Conservation (phyloP, 2,113 vertebrate genomes). For the Struthio camelus region DNA sequence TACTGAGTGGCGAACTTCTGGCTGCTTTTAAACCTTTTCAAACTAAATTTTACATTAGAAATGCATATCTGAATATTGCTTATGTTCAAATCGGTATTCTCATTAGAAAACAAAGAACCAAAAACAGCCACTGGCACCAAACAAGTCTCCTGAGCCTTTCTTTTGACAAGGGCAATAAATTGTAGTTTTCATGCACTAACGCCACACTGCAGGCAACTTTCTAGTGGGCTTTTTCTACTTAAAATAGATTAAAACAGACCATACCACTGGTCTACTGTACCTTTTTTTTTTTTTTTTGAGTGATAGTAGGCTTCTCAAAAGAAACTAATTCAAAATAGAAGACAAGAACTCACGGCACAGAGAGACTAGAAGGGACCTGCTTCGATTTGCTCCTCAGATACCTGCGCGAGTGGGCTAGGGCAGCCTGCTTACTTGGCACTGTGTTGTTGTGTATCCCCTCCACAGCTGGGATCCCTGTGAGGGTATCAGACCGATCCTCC, state of each 20-base stretch:
- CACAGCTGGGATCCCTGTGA: neutral
- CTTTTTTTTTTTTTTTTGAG: neutral
- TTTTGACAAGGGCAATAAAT: neutral
- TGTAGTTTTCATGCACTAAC: neutral
- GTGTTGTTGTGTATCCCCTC: neutral
- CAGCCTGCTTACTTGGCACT: neutral
- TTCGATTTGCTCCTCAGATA: neutral
- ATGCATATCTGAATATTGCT: neutral
- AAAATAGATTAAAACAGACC: neutral
- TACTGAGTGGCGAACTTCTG: neutral
- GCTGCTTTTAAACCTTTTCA: neutral
- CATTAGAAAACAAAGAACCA: neutral
- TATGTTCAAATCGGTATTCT: neutral
- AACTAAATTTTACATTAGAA: neutral
- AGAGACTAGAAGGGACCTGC: neutral
- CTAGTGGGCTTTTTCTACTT: neutral
- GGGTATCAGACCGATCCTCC: neutral
- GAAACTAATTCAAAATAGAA: neutral
- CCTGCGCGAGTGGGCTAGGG: rapidly evolving
- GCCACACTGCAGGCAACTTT: neutral
- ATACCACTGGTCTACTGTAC: neutral
- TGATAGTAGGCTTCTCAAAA: neutral
- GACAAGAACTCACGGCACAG: neutral
- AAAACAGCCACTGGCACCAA: neutral
- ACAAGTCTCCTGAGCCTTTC: neutral